These are phyloP conservation scores for Colistium nudipinnis DNA, from an alignment of 2,113 vertebrate species.

Conservation along the genomic window DNA sequence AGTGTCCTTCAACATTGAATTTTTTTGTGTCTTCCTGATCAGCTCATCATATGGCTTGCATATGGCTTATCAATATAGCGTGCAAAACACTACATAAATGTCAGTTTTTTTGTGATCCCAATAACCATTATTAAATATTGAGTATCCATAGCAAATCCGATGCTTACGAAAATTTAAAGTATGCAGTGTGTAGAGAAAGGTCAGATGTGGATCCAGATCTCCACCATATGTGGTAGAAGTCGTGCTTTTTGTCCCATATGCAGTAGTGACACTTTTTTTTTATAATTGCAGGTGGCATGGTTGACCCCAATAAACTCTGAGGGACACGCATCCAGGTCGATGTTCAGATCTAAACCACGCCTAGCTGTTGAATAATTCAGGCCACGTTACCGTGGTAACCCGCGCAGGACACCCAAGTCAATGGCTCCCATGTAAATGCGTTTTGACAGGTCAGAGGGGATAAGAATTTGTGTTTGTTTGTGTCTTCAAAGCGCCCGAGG, in stretches of 20 bases:
- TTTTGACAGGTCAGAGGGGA: constrained; percentile 63
- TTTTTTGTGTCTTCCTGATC: no score
- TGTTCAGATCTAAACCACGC: constrained; percentile 63
- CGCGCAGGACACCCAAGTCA: constrained; percentile 59
- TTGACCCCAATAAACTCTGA: constrained; percentile 48
- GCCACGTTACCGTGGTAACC: constrained; percentile 73
- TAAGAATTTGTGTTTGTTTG: constrained; percentile 54
- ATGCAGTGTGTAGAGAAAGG: background rate
- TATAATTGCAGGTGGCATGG: constrained; percentile 18
- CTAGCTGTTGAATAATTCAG: constrained; percentile 74
- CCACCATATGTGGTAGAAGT: background rate
- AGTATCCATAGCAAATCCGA: background rate
- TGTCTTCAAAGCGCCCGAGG: constrained; percentile 10
- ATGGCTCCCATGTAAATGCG: constrained; percentile 65
- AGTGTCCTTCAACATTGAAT: background rate
- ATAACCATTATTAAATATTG: background rate
- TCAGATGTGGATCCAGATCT: background rate
- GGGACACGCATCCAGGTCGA: constrained; percentile 54
- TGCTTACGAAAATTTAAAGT: background rate
- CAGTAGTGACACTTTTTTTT: background rate
- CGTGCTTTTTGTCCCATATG: background rate
- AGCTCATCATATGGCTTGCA: no score
- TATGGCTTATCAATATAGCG: no score
- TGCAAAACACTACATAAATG: no score
- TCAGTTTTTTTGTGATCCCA: background rate